Conservation (phyloP, 2,113 vertebrate species). For the Poeciliopsis occidentalis region DNA sequence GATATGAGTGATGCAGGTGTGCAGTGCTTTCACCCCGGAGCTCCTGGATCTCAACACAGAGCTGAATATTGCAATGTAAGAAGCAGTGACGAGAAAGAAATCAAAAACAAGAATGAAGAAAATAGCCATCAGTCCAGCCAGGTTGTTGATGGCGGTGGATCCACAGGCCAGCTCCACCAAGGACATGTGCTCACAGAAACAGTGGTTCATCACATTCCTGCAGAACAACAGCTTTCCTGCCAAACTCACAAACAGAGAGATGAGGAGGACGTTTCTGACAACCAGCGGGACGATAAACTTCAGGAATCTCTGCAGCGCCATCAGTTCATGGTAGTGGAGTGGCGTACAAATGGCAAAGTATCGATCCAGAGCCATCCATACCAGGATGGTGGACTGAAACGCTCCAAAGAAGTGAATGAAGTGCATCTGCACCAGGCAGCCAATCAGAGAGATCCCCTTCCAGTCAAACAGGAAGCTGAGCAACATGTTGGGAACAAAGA, state of each 20-base stretch:
- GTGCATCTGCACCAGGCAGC: constrained; percentile 45
- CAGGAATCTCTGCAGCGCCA: constrained; percentile 6
- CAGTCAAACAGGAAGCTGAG: constrained; percentile 46
- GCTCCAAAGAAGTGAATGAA: not conserved
- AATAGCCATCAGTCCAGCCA: not conserved
- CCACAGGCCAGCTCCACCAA: constrained; percentile 49
- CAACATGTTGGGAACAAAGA: constrained; percentile 43
- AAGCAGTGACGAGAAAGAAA: constrained; percentile 26
- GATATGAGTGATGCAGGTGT: constrained; percentile 50
- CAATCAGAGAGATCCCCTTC: constrained; percentile 36
- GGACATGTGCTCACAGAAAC: constrained; percentile 36
- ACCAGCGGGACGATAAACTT: constrained; percentile 7
- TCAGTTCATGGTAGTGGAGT: constrained; percentile 28
- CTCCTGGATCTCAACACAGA: constrained; percentile 4
- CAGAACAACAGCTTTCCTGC: constrained; percentile 33
- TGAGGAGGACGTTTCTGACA: constrained; percentile 1
- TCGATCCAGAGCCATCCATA: constrained; percentile 48
- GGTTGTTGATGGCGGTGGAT: constrained; percentile 24
- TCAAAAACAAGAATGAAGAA: constrained; percentile 7
- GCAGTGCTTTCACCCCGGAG: constrained; percentile 3
- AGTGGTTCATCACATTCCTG: constrained; percentile 23
- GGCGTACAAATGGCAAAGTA: constrained; percentile 52
- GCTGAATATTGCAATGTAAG: constrained; percentile 37
- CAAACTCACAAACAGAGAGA: constrained; percentile 3
- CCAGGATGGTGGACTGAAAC: constrained; percentile 27